These are phyloP conservation scores for Epistrophella euchroma DNA, from an alignment of 2,888 invertebrate genomes.

Conservation along the genomic window DNA sequence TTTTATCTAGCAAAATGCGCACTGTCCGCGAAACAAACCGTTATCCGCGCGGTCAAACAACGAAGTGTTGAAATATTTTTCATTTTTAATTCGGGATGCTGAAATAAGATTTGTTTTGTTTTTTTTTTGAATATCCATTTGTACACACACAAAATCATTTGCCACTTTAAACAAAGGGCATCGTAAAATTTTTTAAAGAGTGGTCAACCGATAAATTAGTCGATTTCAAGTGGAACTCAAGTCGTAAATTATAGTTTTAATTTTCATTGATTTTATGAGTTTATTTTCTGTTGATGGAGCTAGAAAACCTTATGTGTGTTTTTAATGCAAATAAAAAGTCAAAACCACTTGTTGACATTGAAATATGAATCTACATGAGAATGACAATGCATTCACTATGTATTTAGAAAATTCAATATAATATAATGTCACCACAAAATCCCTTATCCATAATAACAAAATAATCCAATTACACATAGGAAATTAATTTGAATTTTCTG, in stretches of 20 bases:
- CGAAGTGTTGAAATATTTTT: constrained; percentile 2
- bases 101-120: not conserved
- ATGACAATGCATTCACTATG: not conserved
- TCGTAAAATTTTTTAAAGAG: constrained; percentile 5
- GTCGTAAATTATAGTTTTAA: constrained; percentile 13
- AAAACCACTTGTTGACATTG: not conserved
- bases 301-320: not conserved
- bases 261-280: not conserved
- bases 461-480: too few species aligned
- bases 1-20: not conserved
- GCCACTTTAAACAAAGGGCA: not conserved
- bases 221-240: constrained; percentile 13
- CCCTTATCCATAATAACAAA: not conserved
- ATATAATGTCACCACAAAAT: not conserved
- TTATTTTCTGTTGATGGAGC: not conserved
- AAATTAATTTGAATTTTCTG: too few species aligned
- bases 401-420: not conserved
- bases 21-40: not conserved
- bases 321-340: not conserved
- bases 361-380: not conserved
- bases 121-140: not conserved
- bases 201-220: constrained; percentile 5
- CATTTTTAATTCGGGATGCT: not conserved
- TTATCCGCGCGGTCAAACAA: not conserved
- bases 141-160: not conserved